Base-by-base conservation (phyloP, 2,888 invertebrate species). In the Philonicus albiceps region DNA sequence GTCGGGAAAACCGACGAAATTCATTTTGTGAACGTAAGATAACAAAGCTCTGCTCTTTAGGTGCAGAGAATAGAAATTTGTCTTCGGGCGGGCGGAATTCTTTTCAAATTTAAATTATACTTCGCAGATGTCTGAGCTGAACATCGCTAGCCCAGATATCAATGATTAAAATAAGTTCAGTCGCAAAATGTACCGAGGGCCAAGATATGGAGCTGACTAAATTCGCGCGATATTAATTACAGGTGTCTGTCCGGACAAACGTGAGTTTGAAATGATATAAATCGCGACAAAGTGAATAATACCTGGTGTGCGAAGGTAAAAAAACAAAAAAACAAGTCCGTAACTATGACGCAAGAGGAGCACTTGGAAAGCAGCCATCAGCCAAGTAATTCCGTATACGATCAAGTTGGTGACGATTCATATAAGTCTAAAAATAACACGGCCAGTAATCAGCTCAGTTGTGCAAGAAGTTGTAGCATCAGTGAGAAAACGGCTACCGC, bases 91-190 rank as follows among this genome's bases (percentile, higher is more conserved):
- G 55, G 55, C 22, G 55, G 55, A 55, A 55, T 55, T 55, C 55
- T 55, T 55, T 64, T 64, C 64, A 53, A 49, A 80, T 53, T 43
- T 49, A 49, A 53, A 49, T 31, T 85, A 40, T 75, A 86, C 76
- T 85, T 75, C 85, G 86, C 85, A 87, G 27, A 64, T 27, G 64
- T 64, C 22, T 64, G 64, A 64, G 64, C 19, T 64, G 64, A 64
- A 27, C 19, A 64, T 30, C 74, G 80, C 86, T 86, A 88, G 72
- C 86, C 88, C 88, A 88, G 88, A 89, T 89, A 89, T 89, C 89
- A 89, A 87, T 88, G 89, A 89, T 89, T 88, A 87, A 88, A 88
- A 88, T 88, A 86, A 89, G 87, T 88, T 88, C 76, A 89, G 89
- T 89, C 88, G 89, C 87, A 81, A 88, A 88, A 85, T 87, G 73